Conservation (phyloP, 2,113 vertebrate genomes). For the Pelecanus crispus region DNA sequence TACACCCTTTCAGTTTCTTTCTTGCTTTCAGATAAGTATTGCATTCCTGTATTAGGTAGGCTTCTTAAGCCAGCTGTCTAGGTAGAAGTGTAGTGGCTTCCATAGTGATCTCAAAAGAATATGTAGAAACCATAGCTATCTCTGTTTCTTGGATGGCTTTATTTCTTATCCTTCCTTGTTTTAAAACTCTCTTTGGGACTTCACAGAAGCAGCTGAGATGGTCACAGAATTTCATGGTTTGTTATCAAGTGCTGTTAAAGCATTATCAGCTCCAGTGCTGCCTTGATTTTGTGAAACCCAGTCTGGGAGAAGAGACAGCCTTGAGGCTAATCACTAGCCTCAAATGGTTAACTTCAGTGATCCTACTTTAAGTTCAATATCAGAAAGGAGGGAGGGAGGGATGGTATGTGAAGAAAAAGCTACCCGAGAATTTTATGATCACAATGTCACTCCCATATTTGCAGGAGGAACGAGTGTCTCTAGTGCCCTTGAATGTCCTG, state of each 20-base stretch:
- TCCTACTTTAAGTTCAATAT: neutral
- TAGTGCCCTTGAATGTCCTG: conserved; percentile 90
- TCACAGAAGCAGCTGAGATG: neutral
- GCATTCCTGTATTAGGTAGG: neutral
- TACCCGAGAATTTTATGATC: neutral
- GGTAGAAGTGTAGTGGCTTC: neutral
- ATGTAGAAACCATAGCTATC: neutral
- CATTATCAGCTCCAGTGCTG: neutral
- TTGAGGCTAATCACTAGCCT: neutral
- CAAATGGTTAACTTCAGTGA: neutral
- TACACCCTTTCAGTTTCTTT: neutral
- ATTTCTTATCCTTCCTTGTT: neutral
- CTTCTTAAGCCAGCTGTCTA: neutral
- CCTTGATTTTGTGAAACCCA: neutral
- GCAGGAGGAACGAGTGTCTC: conserved; percentile 97
- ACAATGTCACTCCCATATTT: neutral
- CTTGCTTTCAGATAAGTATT: neutral
- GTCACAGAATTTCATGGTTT: neutral
- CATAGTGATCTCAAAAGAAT: neutral
- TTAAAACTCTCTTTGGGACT: neutral
- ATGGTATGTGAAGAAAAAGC: neutral
- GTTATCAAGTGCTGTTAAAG: neutral
- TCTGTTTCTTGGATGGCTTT: neutral
- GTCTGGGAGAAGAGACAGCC: neutral
- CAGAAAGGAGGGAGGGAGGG: neutral